phyloP scores from a whole-genome alignment of 1,140 invertebrate genomes.

The Platyscapa corneri region DNA sequence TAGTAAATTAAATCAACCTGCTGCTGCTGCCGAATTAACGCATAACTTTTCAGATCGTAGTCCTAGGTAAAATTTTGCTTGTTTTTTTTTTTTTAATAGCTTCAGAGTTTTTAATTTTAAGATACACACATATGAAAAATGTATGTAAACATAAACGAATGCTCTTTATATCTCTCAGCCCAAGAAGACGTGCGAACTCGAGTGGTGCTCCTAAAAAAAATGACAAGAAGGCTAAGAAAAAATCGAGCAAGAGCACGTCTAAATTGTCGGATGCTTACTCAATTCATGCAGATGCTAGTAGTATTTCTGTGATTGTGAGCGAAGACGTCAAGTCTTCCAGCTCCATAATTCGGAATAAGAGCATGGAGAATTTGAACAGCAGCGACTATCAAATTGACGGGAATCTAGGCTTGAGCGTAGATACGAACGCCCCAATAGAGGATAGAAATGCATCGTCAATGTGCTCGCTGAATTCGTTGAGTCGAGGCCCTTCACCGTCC shows the following conservation, averaged over 20 bases:
- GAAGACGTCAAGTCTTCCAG: constrained; percentile 62
- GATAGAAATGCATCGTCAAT: constrained; percentile 45
- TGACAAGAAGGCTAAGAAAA: constrained; percentile 71
- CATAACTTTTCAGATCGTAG: constrained; percentile 62
- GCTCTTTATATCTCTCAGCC: constrained; percentile 53
- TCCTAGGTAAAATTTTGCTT: constrained; percentile 50
- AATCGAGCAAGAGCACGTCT: constrained; percentile 67
- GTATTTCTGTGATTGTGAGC: constrained; percentile 65
- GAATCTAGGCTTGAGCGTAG: constrained; percentile 43
- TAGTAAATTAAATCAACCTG: constrained; percentile 77
- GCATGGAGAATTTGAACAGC: constrained; percentile 67
- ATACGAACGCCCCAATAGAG: constrained; percentile 12
- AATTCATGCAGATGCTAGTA: constrained; percentile 58
- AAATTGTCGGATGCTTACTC: constrained; percentile 67
- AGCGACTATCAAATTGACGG: constrained; percentile 54
- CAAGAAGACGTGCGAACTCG: constrained; percentile 69
- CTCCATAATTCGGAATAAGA: constrained; percentile 61
- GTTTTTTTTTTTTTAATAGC: not conserved
- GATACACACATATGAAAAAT: too few species aligned
- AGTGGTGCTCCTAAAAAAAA: constrained; percentile 66
- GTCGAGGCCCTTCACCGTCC: constrained; percentile 63
- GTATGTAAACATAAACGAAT: not conserved
- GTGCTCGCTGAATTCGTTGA: constrained; percentile 60
- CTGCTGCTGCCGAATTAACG: constrained; percentile 45
- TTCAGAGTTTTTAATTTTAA: not conserved